Evolutionary conservation across 1,140 invertebrate genomes (phyloP).

Genomic region (Pseudomyrmex flavicornis): DNA sequence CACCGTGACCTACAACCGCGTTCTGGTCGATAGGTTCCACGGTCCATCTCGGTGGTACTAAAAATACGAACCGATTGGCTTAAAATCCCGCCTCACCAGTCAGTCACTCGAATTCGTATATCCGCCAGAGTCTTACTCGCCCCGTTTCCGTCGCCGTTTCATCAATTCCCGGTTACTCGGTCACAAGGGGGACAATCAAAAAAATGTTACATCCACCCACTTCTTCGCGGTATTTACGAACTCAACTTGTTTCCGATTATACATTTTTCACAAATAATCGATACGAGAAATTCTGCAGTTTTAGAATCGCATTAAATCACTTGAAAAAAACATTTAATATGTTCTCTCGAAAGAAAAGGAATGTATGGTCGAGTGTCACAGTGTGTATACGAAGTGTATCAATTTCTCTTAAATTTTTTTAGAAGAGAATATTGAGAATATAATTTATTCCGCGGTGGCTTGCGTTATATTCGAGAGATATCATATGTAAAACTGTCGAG

Average conservation of each 20-base stretch:
- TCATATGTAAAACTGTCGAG: slow-evolving; percentile 34
- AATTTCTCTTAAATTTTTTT: slow-evolving; percentile 24
- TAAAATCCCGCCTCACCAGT: slow-evolving; percentile 60
- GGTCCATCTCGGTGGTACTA: slow-evolving; percentile 97
- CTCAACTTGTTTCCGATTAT: too few relatives aligned
- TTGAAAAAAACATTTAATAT: too few relatives aligned
- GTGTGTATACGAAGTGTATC: not conserved
- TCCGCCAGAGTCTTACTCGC: slow-evolving; percentile 48
- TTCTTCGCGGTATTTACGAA: too few relatives aligned
- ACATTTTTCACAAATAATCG: too few relatives aligned
- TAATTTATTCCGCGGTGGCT: slow-evolving; percentile 12
- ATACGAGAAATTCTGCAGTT: too few relatives aligned
- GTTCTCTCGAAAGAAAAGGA: too few relatives aligned
- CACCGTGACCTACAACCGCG: slow-evolving; percentile 92
- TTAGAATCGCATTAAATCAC: too few relatives aligned
- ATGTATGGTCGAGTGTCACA: too few relatives aligned
- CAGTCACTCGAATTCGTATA: slow-evolving; percentile 23
- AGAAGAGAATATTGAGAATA: not conserved
- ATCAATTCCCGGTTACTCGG: not conserved
- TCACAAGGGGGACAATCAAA: not conserved
- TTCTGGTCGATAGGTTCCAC: slow-evolving; percentile 94
- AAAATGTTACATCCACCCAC: too few relatives aligned
- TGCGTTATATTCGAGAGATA: slow-evolving; percentile 24
- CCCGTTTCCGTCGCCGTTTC: slow-evolving; percentile 57
- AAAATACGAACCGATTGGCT: slow-evolving; percentile 79